Percentiles rank a stretch among this genome's conserved stretches.
Evolutionary conservation across 1,140 invertebrate species (phyloP).

Genomic region (Phocides pigmalion): DNA sequence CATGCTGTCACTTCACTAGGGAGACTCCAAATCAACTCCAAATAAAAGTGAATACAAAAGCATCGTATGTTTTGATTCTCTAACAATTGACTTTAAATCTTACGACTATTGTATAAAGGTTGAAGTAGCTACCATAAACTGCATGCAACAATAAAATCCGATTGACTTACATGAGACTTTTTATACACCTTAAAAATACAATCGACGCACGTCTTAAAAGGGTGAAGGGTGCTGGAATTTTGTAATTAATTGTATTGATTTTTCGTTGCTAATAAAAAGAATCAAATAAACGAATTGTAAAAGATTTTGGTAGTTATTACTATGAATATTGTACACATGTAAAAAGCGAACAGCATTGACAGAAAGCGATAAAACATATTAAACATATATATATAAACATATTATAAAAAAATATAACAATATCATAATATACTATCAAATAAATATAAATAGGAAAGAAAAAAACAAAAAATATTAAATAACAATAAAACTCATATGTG

Average conservation of each 20-base stretch:
- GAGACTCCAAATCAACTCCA: not conserved
- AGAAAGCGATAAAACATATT: no score
- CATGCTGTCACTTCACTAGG: not conserved
- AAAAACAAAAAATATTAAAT: no score
- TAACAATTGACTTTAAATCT: not conserved
- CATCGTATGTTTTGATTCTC: not conserved
- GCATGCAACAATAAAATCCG: slow-evolving; percentile 34
- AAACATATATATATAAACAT: no score
- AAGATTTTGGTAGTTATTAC: not conserved
- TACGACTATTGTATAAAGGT: not conserved
- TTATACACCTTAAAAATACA: slow-evolving; percentile 44
- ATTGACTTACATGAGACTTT: slow-evolving; percentile 56
- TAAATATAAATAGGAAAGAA: no score
- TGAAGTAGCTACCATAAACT: not conserved
- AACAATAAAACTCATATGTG: no score
- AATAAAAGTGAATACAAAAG: not conserved
- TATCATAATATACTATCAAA: no score
- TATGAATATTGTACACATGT: no score
- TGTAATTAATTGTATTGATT: slow-evolving; percentile 14
- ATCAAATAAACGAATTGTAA: not conserved
- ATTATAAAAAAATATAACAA: no score
- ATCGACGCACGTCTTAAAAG: slow-evolving; percentile 44
- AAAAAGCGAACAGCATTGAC: no score
- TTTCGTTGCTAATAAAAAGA: not conserved
- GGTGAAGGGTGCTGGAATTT: slow-evolving; percentile 34